Evolutionary conservation across 2,797 vertebrate species (phyloP).

Genomic region (Sparidentex hasta): DNA sequence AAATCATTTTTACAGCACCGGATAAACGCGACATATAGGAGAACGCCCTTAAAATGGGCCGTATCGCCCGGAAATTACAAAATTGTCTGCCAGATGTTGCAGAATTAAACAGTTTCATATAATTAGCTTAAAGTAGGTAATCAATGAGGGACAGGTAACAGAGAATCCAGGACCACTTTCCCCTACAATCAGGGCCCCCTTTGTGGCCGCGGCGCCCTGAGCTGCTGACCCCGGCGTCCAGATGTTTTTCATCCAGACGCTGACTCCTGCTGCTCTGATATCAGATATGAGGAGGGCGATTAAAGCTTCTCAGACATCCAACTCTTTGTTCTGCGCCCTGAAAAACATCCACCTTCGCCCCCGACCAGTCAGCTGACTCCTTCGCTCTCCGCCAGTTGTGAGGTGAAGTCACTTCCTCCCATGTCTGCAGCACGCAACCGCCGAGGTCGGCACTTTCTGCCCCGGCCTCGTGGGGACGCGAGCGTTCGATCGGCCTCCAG

Average conservation of each 20-base stretch:
- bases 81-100: neutral
- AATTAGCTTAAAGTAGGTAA: neutral
- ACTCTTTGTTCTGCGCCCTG: slow-evolving; percentile 29
- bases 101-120: too few species aligned
- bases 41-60: neutral
- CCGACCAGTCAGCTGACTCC: slow-evolving; percentile 51
- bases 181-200: neutral
- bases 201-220: neutral
- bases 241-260: slow-evolving; percentile 61
- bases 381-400: slow-evolving; percentile 28
- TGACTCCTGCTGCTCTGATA: slow-evolving; percentile 45
- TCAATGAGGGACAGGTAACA: neutral
- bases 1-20: neutral
- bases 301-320: slow-evolving; percentile 51
- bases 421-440: neutral
- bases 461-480: neutral
- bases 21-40: neutral
- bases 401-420: slow-evolving; percentile 33
- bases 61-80: neutral
- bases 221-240: slow-evolving; percentile 30
- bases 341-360: slow-evolving; percentile 26
- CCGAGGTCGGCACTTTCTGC: neutral
- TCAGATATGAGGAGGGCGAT: slow-evolving; percentile 55
- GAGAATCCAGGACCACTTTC: neutral
- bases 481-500: neutral